Evolutionary conservation across 1,140 invertebrate genomes (phyloP), one percentile per base, ranked within the genome.

Genomic region (Pseudomyrmex cubaensis): DNA sequence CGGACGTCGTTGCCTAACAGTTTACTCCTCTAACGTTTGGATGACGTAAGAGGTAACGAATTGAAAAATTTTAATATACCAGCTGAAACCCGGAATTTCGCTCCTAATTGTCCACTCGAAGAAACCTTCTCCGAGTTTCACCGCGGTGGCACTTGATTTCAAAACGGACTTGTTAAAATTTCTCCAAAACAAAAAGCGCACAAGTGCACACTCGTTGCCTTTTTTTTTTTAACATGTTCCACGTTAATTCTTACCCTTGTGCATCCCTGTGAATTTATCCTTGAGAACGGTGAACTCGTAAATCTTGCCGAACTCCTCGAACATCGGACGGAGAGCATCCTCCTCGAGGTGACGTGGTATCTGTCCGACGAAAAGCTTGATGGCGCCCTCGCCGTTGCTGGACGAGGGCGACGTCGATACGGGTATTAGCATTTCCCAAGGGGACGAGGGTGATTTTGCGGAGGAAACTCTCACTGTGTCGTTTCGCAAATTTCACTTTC

Each of bases 211-310:
- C 35, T 35, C 5, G 35, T 35, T 7, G 35, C 0, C 5, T 35
- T 35, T 35, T 48, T 25, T 25, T 12, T 69, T 67, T 56, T 12
- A 12, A n/a, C n/a, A 57, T 3, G 7, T n/a, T 66, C 17, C 15
- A 44, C 54, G 8, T 69, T n/a, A 44, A n/a, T 8, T n/a, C 95
- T 93, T 94, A 98, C 97, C 97, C 96, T 98, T 98, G 93, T 98
- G 98, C 96, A 98, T 97, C 35, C 98, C 98, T 50, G 98, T 98
- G 94, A 98, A 97, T 93, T 98, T 98, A 93, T 98, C 97, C 95
- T 98, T 98, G 57, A 99, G 96, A 17, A 99, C 97, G 61, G 97
- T 98, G 86, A 99, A 97, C 95, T 99, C 98, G 93, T 98, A 98
- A 90, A 99, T 99, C 92, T 97, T 98, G 57, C 98, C 98, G 91